Percentiles rank a stretch among this genome's conserved stretches.
phyloP scores from a whole-genome alignment of 2,797 vertebrate genomes.

The Alosa sapidissima region DNA sequence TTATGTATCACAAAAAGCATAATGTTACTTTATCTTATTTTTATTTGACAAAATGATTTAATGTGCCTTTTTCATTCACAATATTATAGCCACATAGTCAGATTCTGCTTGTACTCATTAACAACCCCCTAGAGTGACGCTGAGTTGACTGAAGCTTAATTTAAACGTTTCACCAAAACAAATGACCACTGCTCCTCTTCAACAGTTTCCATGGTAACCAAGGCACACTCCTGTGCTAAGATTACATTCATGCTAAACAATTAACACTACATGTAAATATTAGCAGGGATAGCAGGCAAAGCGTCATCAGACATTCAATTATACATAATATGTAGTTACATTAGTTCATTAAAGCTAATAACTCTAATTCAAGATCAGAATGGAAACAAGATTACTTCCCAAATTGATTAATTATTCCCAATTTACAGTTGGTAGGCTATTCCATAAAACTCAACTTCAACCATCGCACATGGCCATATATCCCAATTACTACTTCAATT shows the following conservation, averaged over 20 bases:
- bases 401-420: not conserved
- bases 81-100: not conserved
- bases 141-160: not conserved
- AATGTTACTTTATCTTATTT: not conserved
- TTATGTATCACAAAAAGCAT: not conserved
- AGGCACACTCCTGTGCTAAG: conserved; percentile 50
- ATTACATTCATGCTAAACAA: conserved; percentile 56
- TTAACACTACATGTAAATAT: conserved; percentile 61
- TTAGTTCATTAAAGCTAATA: not conserved
- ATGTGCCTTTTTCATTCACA: not conserved
- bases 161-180: not conserved
- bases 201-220: conserved; percentile 50
- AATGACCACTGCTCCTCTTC: conserved; percentile 35
- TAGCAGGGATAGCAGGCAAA: conserved; percentile 49
- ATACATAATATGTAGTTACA: not conserved
- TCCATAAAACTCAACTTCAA: not conserved
- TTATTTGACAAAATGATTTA: not conserved
- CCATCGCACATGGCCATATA: not conserved
- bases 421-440: not conserved
- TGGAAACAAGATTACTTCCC: not conserved
- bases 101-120: not conserved
- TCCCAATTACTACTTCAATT: not conserved
- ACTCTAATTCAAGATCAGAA: not conserved
- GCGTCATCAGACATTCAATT: not conserved
- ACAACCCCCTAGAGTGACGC: not conserved